Conservation (phyloP, 2,113 vertebrate species). For the Galemys pyrenaicus region DNA sequence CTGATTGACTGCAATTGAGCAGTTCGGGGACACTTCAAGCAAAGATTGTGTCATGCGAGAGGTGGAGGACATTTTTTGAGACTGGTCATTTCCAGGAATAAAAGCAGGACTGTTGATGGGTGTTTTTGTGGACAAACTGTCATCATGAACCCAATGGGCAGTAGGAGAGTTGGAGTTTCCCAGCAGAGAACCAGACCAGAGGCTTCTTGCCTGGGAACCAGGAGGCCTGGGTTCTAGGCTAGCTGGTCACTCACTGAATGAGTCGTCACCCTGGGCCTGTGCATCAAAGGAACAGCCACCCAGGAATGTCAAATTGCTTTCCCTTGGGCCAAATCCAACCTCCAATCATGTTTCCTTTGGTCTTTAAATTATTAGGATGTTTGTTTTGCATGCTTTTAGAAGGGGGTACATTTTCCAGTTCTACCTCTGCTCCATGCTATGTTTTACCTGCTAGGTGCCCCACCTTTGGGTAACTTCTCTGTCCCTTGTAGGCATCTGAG, state of each 20-base stretch:
- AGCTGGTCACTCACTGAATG: neutral
- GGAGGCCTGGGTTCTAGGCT: neutral
- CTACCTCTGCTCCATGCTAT: too few relatives aligned
- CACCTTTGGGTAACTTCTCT: neutral
- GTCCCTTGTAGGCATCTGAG: neutral
- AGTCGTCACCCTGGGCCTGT: neutral
- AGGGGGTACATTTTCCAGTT: neutral
- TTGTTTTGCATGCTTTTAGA: neutral
- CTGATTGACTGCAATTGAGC: neutral
- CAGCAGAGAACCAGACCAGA: neutral
- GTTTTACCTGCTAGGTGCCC: neutral
- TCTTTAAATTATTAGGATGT: neutral
- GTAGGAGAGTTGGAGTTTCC: neutral
- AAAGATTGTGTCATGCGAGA: neutral
- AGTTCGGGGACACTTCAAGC: neutral
- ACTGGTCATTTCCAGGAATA: neutral
- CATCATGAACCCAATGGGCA: neutral
- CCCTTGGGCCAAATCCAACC: neutral
- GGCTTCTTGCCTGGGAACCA: neutral
- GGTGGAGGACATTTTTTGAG: neutral
- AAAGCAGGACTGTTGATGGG: neutral
- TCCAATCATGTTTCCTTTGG: constrained; percentile 41
- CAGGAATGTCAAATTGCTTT: constrained; percentile 28
- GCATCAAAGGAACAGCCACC: neutral
- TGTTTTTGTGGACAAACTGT: neutral